phyloP scores from a whole-genome alignment of 2,113 vertebrate species.

The Hemicordylus capensis region DNA sequence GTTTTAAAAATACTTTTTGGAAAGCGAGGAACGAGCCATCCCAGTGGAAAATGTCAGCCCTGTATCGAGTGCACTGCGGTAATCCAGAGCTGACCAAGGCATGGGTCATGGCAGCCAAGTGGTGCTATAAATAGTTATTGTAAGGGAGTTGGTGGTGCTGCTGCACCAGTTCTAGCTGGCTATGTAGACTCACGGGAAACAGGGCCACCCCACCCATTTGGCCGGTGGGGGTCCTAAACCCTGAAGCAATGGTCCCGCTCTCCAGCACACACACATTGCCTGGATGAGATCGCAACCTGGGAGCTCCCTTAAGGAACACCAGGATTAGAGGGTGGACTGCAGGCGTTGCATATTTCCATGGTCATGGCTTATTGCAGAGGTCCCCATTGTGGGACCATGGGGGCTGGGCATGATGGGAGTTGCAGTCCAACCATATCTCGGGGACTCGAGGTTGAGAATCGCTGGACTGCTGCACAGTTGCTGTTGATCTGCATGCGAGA shows the following conservation, averaged over 20 bases:
- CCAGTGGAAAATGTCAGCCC: too few relatives aligned
- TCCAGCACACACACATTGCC: background rate
- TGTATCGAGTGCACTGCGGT: background rate
- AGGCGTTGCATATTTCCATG: too few relatives aligned
- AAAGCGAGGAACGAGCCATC: too few relatives aligned
- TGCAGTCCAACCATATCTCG: too few relatives aligned
- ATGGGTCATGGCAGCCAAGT: background rate
- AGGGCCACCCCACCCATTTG: too few relatives aligned
- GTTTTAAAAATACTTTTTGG: too few relatives aligned
- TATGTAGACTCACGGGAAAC: background rate
- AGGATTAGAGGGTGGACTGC: too few relatives aligned
- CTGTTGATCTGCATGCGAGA: accelerated
- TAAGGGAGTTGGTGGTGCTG: background rate
- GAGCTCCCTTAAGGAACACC: too few relatives aligned
- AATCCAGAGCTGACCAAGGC: background rate
- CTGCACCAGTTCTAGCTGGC: background rate
- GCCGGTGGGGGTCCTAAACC: background rate
- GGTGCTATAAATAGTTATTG: too few relatives aligned
- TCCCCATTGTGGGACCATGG: background rate
- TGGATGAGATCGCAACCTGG: background rate
- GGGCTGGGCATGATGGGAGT: too few relatives aligned
- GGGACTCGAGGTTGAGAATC: too few relatives aligned
- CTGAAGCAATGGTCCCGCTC: background rate
- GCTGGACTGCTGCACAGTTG: background rate
- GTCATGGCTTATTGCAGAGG: background rate